Conservation (phyloP, 2,888 invertebrate genomes). For the Drosophila cracens region DNA sequence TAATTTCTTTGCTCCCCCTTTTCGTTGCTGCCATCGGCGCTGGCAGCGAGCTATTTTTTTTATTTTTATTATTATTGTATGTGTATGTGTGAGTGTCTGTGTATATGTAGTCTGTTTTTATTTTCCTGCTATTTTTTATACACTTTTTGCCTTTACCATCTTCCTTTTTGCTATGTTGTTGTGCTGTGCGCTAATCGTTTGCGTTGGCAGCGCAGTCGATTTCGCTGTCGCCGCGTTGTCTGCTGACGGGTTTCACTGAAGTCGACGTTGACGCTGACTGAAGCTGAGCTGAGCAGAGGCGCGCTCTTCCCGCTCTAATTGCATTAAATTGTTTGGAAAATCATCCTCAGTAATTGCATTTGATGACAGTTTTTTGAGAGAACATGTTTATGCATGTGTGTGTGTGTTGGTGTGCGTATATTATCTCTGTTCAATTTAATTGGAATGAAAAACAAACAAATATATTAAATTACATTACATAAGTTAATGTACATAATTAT, state of each 20-base stretch:
- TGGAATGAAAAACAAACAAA: slow-evolving; percentile 20
- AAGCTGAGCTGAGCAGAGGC: slow-evolving; percentile 13
- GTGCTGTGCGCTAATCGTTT: slow-evolving; percentile 70
- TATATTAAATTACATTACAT: not conserved
- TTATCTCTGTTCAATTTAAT: slow-evolving; percentile 34
- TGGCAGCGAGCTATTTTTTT: slow-evolving; percentile 38
- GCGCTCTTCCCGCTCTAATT: slow-evolving; percentile 70
- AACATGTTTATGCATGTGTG: slow-evolving; percentile 31
- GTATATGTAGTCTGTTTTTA: slow-evolving; percentile 55
- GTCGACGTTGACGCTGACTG: slow-evolving; percentile 29
- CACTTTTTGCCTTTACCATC: slow-evolving; percentile 60
- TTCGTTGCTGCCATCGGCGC: slow-evolving; percentile 9
- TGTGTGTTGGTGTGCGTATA: slow-evolving; percentile 2
- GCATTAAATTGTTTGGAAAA: slow-evolving; percentile 83
- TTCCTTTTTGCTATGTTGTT: slow-evolving; percentile 23
- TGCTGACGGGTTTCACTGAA: slow-evolving; percentile 49
- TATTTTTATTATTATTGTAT: slow-evolving; percentile 40
- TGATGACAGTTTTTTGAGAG: slow-evolving; percentile 63
- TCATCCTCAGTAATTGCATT: slow-evolving; percentile 81
- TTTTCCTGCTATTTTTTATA: slow-evolving; percentile 68
- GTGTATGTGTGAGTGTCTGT: slow-evolving; percentile 22
- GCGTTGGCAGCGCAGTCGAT: slow-evolving; percentile 63
- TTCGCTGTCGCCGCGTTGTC: slow-evolving; percentile 72
- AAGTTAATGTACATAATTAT: slow-evolving; percentile 48
- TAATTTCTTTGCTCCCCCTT: slow-evolving; percentile 70